Evolutionary conservation across 1,140 invertebrate species (phyloP), one percentile per base, ranked within the genome.

Genomic region (Aricia agestis): DNA sequence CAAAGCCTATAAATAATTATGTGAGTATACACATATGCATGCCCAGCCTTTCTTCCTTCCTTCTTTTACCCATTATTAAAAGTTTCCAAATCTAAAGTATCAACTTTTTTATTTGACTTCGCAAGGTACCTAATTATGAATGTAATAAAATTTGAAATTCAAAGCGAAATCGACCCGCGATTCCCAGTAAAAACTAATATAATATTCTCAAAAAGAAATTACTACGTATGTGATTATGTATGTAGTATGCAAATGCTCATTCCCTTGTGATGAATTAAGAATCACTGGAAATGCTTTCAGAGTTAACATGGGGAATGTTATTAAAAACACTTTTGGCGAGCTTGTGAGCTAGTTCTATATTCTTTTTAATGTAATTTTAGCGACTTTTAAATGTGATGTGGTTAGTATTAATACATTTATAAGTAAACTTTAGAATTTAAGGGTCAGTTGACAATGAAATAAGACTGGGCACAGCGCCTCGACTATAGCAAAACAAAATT

Each of bases 191-290:
- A 15, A 52, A 52, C 45, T 52, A 52, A 52, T 52, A 52, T 18
- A 18, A 59, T 59, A 59, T 59, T 52, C 58, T 59, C 17, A 2
- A 63, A 63, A 63, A 25, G 18, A 63, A 63, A 63, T 63, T 63
- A 25, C 59, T 25, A 31, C 19, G 59, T 25, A 63, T 63, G 59
- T 63, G 19, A 19, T 63, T 18, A 19, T n/a, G 17, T 18, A 19
- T n/a, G 17, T 19, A 6, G 19, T 19, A 63, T 63, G 59, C 19
- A 63, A 63, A 63, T 63, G 18, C 11, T 63, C 59, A 10, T 63
- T 63, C 59, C 59, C 59, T 25, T 63, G 18, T 63, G 59, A 63
- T 63, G 59, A 63, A 63, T 63, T 31, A 63, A 63, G 18, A 63
- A 19, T 63, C 19, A 63, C 59, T 19, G 18, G 17, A 25, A 63